A percentile compares a stretch with the other conserved stretches of the same genome.
Conservation (phyloP, 2,888 invertebrate species). For the Pomacea canaliculata region DNA sequence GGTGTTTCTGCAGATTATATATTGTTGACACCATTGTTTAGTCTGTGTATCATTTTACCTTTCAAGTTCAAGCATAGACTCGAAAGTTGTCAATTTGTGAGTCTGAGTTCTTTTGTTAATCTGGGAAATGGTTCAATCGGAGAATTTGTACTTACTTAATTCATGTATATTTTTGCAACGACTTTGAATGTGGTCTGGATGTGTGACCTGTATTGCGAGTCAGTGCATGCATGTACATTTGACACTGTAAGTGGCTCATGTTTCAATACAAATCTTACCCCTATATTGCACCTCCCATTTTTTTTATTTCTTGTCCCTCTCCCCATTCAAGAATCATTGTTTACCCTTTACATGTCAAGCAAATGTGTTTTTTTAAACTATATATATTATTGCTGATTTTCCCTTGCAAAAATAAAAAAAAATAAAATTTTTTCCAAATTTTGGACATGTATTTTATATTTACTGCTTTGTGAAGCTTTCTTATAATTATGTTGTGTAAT, state of each 20-base stretch:
- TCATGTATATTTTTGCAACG: constrained; percentile 36
- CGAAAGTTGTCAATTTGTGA: neutral
- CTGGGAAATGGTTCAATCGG: constrained; percentile 21
- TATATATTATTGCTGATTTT: constrained; percentile 33
- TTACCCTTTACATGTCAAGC: constrained; percentile 14
- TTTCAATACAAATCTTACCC: constrained; percentile 22
- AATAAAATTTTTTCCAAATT: constrained; percentile 30
- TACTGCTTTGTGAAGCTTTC: no score
- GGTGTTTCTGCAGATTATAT: no score
- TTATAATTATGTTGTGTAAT: no score
- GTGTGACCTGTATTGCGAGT: constrained; percentile 17
- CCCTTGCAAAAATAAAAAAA: constrained; percentile 15
- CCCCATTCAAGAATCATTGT: constrained; percentile 19
- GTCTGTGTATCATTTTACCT: no score
- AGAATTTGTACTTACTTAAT: constrained; percentile 31
- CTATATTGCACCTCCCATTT: constrained; percentile 10
- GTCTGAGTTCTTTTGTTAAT: constrained; percentile 3
- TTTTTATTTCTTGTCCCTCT: constrained; percentile 8
- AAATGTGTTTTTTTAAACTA: constrained; percentile 27
- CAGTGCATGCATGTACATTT: constrained; percentile 11
- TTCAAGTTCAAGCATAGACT: no score
- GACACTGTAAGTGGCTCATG: constrained; percentile 22
- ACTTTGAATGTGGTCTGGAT: constrained; percentile 28
- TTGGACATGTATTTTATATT: neutral
- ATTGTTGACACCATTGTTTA: no score